Evolutionary conservation across 2,797 vertebrate species (phyloP), one percentile per base, ranked within the genome.

Genomic region (Enteromius radiatus): DNA sequence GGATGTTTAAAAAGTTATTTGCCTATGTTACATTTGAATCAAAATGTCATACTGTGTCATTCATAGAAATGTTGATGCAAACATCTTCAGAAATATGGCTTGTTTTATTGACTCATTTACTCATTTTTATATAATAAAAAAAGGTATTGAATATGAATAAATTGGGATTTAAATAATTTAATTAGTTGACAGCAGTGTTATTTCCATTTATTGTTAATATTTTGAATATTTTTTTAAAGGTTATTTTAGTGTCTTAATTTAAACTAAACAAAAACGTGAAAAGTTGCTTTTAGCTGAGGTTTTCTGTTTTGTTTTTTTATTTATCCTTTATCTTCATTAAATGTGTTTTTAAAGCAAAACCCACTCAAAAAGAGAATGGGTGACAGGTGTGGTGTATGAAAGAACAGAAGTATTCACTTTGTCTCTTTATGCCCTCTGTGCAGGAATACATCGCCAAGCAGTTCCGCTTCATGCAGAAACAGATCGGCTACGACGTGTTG

Each of bases 381-480:
- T 26, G 64, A 68, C 47, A 19, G 2, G 47, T 79, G 10, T 43
- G 33, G 21, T 36, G 3, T n/a, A 74, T 74, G 5, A 56, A 38
- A 4, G 31, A 56, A 10, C 56, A 45, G 56, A 63, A 47, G 45
- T 19, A 52, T 7, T 71, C 14, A 61, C 6, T 45, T 19, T 63
- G n/a, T 81, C 68, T 26, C 17, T 77, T 4, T n/a, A 14, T 74
- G 14, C 9, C 3, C 17, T n/a, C 49, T 82, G 52, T 78, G 71
- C 84, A 97, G 96, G 96, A 97, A 63, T 97, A 97, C 86, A 97
- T 97, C 52, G 96, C 96, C 21, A 97, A 97, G 88, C 96, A 97
- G 90, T 97, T 97, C 76, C 95, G 96, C 90, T 97, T 97, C 90
- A 97, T 97, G 96, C 96, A 97, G 89, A 97, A 97, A 89, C 96